phyloP scores from a whole-genome alignment of 2,113 vertebrate genomes.

The Anhinga rufa region DNA sequence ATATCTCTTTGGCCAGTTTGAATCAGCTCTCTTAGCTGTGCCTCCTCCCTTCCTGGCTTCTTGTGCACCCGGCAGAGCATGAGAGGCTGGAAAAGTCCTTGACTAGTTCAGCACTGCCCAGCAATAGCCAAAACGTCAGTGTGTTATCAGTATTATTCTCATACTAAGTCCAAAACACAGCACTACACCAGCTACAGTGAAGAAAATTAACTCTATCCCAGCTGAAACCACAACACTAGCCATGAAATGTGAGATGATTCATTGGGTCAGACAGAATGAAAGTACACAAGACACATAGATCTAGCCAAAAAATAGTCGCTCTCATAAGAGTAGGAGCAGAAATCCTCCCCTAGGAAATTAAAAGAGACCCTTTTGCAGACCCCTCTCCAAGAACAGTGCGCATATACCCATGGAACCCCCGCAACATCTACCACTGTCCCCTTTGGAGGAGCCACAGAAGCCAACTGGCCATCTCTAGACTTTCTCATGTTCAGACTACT shows the following conservation, averaged over 20 bases:
- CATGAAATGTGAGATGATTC: background rate
- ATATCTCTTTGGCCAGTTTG: too few relatives aligned
- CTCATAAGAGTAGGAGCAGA: rapidly evolving
- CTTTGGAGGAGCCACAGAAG: background rate
- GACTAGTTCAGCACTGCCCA: too few relatives aligned
- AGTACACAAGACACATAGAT: background rate
- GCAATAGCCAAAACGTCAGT: too few relatives aligned
- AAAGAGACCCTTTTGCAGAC: background rate
- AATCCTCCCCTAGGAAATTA: background rate
- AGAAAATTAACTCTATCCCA: too few relatives aligned
- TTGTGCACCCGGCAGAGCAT: too few relatives aligned
- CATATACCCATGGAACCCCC: rapidly evolving
- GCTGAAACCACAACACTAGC: too few relatives aligned
- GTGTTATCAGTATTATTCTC: too few relatives aligned
- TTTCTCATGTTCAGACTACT: background rate
- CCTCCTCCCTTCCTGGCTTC: too few relatives aligned
- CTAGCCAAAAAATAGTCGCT: background rate
- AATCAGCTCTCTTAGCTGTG: too few relatives aligned
- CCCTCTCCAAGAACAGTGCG: rapidly evolving
- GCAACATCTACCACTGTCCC: background rate
- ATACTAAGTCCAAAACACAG: too few relatives aligned
- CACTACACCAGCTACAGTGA: too few relatives aligned
- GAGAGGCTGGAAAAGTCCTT: too few relatives aligned
- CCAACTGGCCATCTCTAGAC: rapidly evolving
- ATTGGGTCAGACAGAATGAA: background rate